These are phyloP conservation scores for Branchipolynoe longqiensis DNA, from an alignment of 2,888 invertebrate genomes.

Conservation along the genomic window DNA sequence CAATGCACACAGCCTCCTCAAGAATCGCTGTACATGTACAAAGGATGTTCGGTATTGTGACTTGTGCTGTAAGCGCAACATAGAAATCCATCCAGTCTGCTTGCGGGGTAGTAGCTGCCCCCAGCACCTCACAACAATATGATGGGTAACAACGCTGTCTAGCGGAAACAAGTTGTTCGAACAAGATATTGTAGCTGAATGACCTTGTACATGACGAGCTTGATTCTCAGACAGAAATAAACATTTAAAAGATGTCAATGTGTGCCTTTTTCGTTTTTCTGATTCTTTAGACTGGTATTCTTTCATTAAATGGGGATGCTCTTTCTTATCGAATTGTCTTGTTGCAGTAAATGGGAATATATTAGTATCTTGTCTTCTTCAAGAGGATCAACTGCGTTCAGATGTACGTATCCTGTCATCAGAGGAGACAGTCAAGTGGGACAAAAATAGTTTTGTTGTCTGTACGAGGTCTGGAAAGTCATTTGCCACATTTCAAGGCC, in stretches of 20 bases:
- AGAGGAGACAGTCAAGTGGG: too few species aligned
- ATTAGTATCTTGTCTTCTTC: too few species aligned
- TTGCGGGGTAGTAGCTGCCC: not conserved
- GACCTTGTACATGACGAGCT: not conserved
- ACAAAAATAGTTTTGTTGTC: too few species aligned
- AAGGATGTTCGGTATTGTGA: not conserved
- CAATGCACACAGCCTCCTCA: not conserved
- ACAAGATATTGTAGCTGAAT: not conserved
- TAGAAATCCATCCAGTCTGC: not conserved
- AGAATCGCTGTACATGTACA: not conserved
- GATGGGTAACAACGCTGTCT: not conserved
- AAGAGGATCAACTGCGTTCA: too few species aligned
- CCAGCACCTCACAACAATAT: not conserved
- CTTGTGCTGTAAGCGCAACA: not conserved
- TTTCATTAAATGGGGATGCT: too few species aligned
- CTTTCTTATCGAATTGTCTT: too few species aligned
- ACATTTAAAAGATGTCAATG: conserved; percentile 24
- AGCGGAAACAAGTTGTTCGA: not conserved
- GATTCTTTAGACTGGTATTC: too few species aligned
- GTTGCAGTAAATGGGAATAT: too few species aligned
- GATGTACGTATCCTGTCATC: too few species aligned
- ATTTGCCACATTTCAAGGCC: too few species aligned
- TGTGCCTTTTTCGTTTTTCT: not conserved
- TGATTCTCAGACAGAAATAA: conserved; percentile 25
- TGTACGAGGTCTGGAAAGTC: too few species aligned